These are phyloP conservation scores for Xyliphius kryptos DNA, from an alignment of 2,113 vertebrate genomes.

Conservation along the genomic window DNA sequence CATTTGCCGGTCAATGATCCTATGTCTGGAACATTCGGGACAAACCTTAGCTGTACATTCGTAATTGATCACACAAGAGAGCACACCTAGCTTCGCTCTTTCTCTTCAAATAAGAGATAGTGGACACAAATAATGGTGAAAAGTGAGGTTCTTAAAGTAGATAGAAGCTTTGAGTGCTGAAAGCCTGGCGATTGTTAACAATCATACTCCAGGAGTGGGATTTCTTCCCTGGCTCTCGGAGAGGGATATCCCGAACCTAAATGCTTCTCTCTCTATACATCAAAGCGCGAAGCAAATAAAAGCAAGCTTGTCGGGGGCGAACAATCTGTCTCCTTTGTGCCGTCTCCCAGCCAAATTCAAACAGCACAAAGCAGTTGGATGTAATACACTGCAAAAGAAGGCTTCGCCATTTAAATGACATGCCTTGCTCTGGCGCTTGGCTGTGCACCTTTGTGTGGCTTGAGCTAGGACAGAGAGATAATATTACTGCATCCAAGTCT, in stretches of 20 bases:
- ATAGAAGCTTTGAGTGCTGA: slow-evolving; percentile 61
- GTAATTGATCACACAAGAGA: not conserved
- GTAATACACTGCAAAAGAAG: slow-evolving; percentile 70
- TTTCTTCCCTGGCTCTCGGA: slow-evolving; percentile 64
- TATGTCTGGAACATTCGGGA: too few relatives aligned
- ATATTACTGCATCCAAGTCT: slow-evolving; percentile 74
- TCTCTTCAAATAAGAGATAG: slow-evolving; percentile 60
- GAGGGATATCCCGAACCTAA: slow-evolving; percentile 64
- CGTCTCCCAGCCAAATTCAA: slow-evolving; percentile 63
- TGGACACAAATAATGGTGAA: slow-evolving; percentile 56
- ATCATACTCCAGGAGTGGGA: slow-evolving; percentile 67
- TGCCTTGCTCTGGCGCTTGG: slow-evolving; percentile 67
- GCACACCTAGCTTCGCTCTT: slow-evolving; percentile 49
- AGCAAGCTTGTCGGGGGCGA: slow-evolving; percentile 70
- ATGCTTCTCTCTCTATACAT: slow-evolving; percentile 64
- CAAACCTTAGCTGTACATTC: not conserved
- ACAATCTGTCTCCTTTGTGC: slow-evolving; percentile 74
- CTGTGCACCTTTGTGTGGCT: slow-evolving; percentile 63
- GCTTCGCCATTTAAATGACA: slow-evolving; percentile 69
- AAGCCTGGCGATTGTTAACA: slow-evolving; percentile 64
- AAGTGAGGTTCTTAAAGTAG: slow-evolving; percentile 64
- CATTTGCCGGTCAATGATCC: too few relatives aligned
- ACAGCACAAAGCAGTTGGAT: slow-evolving; percentile 67
- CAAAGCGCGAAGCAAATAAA: slow-evolving; percentile 70
- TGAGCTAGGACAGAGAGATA: slow-evolving; percentile 67